Base-by-base conservation (phyloP, 2,797 vertebrate species). In the Sebastes taczanowskii region DNA sequence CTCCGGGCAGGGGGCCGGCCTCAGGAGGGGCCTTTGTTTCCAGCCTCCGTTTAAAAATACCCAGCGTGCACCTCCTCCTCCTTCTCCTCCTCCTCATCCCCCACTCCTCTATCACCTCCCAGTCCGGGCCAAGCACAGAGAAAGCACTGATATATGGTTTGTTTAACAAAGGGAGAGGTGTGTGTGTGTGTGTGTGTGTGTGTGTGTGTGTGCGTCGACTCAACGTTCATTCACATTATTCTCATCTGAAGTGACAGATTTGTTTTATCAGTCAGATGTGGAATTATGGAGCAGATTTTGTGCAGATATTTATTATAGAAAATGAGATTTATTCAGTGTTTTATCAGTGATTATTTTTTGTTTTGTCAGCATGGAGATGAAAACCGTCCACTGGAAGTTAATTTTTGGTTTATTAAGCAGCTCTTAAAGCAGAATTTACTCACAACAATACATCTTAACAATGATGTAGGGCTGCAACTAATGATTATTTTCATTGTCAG, bases 11-110 rank as follows among this genome's bases (percentile, higher is more conserved):
- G 96, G 96, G 96, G 95, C 95, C 96, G 94, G 96, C 96, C 97
- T 96, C 96, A 97, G 97, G 97, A 97, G 96, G 96, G 96, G 95
- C 97, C 96, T 98, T 98, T 98, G 96, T 98, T 97, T 96, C 80
- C 85, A 95, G 94, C 78, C 91, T 89, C 89, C 60, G 88, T 92
- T 92, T 92, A 92, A 93, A 94, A 92, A 93, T 89, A 91, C 93
- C 91, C 93, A 91, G 68, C 61, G 23, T 84, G 76, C 86, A 81
- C 89, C 87, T 67, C 89, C 90, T 81, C 84, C 91, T 81, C 84
- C 78, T 80, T 82, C 77, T 76, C 58, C 63, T 52, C 75, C 18
- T 68, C 82, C 23, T 79, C 81, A 68, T 62, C 87, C 68, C 78
- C 80, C 75, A 72, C 86, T 83, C 78, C 88, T 91, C 90, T 76